phyloP scores from a whole-genome alignment of 2,797 vertebrate species.

The Tauraco hartlaubi region DNA sequence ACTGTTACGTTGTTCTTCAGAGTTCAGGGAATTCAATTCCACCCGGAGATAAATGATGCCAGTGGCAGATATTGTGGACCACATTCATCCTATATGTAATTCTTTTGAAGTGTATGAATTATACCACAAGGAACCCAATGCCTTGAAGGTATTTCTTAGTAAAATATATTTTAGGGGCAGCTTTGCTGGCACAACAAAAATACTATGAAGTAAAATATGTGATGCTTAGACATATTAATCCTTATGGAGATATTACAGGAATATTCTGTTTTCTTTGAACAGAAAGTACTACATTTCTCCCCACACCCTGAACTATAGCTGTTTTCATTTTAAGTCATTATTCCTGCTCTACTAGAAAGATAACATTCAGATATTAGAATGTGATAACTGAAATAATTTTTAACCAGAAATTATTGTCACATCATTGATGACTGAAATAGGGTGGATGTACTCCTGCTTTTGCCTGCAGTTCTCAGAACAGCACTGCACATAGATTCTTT shows the following conservation, averaged over 20 bases:
- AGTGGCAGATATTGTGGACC: conserved; percentile 19
- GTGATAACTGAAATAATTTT: background rate
- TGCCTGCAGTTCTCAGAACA: conserved; percentile 3
- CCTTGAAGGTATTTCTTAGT: conserved; percentile 48
- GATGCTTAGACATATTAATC: background rate
- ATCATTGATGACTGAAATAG: background rate
- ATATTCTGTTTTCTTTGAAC: background rate
- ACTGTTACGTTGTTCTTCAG: background rate
- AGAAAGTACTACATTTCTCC: background rate
- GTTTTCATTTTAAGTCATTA: conserved; percentile 7
- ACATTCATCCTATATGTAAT: background rate
- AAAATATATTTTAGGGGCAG: conserved; percentile 45
- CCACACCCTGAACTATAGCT: background rate
- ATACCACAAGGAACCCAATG: background rate
- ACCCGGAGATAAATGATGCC: conserved; percentile 40
- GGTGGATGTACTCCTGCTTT: background rate
- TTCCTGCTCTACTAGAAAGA: background rate
- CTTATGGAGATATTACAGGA: background rate
- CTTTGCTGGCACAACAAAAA: conserved; percentile 37
- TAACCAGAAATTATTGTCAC: background rate
- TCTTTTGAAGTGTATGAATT: conserved; percentile 45
- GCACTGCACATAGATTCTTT: conserved; percentile 19
- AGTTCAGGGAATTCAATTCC: conserved; percentile 56
- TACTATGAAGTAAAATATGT: background rate
- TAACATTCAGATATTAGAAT: background rate